phyloP scores from a whole-genome alignment of 2,113 vertebrate species.

The Seriola dumerili region DNA sequence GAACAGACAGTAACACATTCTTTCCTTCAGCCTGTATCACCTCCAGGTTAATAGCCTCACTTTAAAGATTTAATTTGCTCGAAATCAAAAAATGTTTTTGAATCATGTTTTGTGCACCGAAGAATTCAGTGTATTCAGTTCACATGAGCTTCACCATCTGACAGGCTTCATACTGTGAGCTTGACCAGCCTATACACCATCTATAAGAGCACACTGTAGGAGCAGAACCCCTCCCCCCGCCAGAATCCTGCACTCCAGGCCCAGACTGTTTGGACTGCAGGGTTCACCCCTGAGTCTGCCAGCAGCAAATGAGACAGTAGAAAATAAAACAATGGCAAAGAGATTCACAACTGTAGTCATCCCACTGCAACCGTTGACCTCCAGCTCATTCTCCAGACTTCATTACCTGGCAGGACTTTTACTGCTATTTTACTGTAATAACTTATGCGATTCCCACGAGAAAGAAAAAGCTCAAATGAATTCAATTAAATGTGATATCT shows the following conservation, averaged over 20 bases:
- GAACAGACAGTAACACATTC: background rate
- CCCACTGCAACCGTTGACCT: background rate
- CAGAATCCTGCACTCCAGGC: background rate
- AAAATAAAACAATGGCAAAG: background rate
- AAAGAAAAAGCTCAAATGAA: background rate
- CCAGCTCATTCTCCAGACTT: background rate
- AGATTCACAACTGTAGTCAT: background rate
- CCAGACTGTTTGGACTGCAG: background rate
- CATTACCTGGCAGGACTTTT: too few relatives aligned
- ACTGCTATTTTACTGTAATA: background rate
- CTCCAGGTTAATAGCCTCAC: background rate
- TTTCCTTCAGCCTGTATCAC: background rate
- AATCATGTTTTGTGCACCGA: too few relatives aligned
- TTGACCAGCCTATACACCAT: background rate
- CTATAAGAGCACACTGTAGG: too few relatives aligned
- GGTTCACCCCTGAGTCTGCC: background rate
- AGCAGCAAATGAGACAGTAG: background rate
- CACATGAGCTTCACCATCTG: background rate
- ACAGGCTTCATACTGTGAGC: background rate
- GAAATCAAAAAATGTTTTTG: too few relatives aligned
- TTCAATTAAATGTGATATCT: background rate
- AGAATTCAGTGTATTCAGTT: background rate
- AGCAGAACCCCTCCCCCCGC: too few relatives aligned
- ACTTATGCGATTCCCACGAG: background rate
- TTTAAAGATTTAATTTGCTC: background rate